These are phyloP conservation scores for Lucifuga dentata DNA, from an alignment of 2,113 vertebrate genomes.

Conservation along the genomic window DNA sequence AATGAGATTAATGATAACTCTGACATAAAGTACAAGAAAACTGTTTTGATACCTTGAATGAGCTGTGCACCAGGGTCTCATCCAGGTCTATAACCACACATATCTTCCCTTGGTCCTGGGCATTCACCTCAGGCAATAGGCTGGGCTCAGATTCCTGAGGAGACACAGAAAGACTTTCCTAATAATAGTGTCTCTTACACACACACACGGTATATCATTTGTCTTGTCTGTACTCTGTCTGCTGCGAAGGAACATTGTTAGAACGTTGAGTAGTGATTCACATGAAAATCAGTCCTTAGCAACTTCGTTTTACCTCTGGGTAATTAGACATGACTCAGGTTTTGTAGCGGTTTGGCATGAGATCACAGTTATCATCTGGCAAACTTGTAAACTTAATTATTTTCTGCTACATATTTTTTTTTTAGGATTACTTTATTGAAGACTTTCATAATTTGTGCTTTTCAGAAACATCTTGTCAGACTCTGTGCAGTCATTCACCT, in stretches of 20 bases:
- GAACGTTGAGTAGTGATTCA: conserved; percentile 1
- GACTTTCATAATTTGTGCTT: not conserved
- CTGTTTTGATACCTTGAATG: conserved; percentile 88
- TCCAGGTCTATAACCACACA: conserved; percentile 96
- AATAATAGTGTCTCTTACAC: not conserved
- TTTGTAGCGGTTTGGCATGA: not conserved
- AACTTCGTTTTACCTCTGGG: conserved; percentile 22
- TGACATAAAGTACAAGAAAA: no score
- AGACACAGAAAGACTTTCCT: conserved; percentile 6
- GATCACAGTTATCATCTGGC: not conserved
- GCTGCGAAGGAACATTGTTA: not conserved
- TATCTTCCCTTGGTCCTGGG: conserved; percentile 89
- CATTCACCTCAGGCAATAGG: conserved; percentile 88
- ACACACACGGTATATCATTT: conserved; percentile 2
- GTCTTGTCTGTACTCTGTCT: not conserved
- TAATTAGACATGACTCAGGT: conserved; percentile 23
- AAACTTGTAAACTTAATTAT: conserved; percentile 5
- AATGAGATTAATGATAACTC: not conserved
- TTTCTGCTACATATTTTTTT: not conserved
- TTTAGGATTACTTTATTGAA: conserved; percentile 5
- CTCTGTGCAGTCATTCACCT: not conserved
- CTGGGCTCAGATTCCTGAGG: conserved; percentile 83
- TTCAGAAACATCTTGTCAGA: not conserved
- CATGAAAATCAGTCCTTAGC: conserved; percentile 11
- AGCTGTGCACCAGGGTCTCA: conserved; percentile 94